Base-by-base conservation (phyloP, 1,140 invertebrate genomes). In the Scaptomyza pallida region DNA sequence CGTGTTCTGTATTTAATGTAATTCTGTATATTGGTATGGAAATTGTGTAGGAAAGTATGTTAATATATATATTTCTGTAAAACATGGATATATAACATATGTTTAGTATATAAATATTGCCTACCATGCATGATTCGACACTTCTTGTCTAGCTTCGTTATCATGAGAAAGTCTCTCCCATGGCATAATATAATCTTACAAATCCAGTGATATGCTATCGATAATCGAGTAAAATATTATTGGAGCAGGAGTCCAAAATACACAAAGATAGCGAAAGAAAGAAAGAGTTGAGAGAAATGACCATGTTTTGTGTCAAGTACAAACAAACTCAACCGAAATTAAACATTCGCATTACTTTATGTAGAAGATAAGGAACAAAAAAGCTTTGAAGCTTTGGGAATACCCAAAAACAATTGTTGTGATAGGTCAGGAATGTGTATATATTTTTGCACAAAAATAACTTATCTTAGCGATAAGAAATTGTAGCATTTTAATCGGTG, bases 351-450 rank as follows among this genome's bases (percentile, higher is more conserved):
- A 23, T 13, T n/a, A 23, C 19, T 0, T 19, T 5, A 19, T 5
- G 5, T 26, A 12, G 13, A 5, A 1, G 21, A 55, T 55, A 43
- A 44, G 41, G n/a, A 15, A n/a, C n/a, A 44, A 17, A 43, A 3
- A 40, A 41, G 54, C 37, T 26, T 9, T 17, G 15, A 5, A 56
- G 55, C 41, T 16, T n/a, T n/a, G 3, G 12, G 33, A 37, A 37
- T n/a, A 37, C 3, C 10, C 2, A 13, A n/a, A 12, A 5, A 17
- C 26, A 26, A 19, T 12, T 13, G 2, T 57, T 57, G 55, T 37
- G 52, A 6, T 55, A 55, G 52, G 52, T 55, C 52, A 26, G 8
- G n/a, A 40, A 40, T n/a, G n/a, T n/a, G n/a, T n/a, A n/a, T 21
- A 2, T 13, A 21, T 13, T n/a, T 9, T 8, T 40, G 30, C 30